Percentiles rank a stretch among this genome's conserved stretches.
These are phyloP conservation scores for Oryzias dopingdopingensis DNA, from an alignment of 2,797 vertebrate genomes.

Conservation along the genomic window DNA sequence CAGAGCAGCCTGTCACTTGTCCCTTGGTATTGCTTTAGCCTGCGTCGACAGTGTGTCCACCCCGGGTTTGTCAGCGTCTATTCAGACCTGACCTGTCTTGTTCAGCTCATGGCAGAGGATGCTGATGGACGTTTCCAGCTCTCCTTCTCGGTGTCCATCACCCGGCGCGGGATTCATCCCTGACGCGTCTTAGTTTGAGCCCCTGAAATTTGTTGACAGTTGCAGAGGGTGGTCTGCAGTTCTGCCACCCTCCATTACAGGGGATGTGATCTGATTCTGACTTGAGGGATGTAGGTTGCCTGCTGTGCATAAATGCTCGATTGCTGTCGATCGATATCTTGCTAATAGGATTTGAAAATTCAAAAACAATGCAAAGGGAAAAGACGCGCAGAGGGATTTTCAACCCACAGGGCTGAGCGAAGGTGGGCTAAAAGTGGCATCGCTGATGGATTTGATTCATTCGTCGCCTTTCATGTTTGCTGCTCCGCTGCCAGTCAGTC, in stretches of 20 bases:
- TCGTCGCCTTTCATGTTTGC: constrained; percentile 66
- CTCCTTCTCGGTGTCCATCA: constrained; percentile 79
- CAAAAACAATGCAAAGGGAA: constrained; percentile 74
- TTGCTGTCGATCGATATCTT: constrained; percentile 75
- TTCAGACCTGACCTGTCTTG: constrained; percentile 78
- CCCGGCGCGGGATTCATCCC: constrained; percentile 56
- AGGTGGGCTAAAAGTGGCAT: constrained; percentile 57
- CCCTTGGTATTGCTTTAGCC: constrained; percentile 69
- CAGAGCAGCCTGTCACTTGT: constrained; percentile 76
- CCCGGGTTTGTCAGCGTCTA: constrained; percentile 80
- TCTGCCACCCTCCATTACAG: constrained; percentile 76
- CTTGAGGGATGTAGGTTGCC: constrained; percentile 73
- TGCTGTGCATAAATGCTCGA: constrained; percentile 78
- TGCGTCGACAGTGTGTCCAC: constrained; percentile 77
- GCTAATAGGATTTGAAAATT: constrained; percentile 79
- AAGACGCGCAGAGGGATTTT: constrained; percentile 60
- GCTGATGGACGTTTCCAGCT: constrained; percentile 81
- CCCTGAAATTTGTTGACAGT: constrained; percentile 81
- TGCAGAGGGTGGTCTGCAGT: constrained; percentile 82
- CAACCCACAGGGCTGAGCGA: constrained; percentile 66
- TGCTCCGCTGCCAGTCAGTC: constrained; percentile 70
- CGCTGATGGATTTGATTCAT: constrained; percentile 61
- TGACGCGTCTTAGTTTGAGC: constrained; percentile 72
- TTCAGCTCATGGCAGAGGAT: constrained; percentile 67
- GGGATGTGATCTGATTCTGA: constrained; percentile 71